phyloP scores from a whole-genome alignment of 1,140 invertebrate genomes.

The Idris sp. region DNA sequence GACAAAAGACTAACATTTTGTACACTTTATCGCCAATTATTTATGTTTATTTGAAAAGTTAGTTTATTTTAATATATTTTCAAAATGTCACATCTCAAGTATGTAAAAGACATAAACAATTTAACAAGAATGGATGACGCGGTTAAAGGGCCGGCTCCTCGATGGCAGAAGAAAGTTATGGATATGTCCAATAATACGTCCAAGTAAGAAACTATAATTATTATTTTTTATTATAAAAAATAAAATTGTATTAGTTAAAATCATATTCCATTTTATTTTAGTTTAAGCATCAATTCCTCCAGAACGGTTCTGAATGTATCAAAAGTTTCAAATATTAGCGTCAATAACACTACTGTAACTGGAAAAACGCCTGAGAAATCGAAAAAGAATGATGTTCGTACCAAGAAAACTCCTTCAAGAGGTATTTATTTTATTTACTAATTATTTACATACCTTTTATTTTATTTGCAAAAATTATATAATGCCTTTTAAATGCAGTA shows the following conservation, averaged over 20 bases:
- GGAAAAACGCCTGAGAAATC: conserved; percentile 73
- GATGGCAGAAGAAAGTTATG: conserved; percentile 85
- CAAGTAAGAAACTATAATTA: conserved; percentile 26
- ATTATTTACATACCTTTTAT: conserved; percentile 65
- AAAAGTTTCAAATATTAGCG: conserved; percentile 31
- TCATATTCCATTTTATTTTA: too few species aligned
- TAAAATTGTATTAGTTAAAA: too few species aligned
- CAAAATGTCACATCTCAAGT: conserved; percentile 87
- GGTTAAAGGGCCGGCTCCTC: conserved; percentile 86
- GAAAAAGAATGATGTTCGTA: conserved; percentile 56
- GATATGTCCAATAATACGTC: conserved; percentile 32
- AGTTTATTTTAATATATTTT: too few species aligned
- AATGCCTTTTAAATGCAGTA: too few species aligned
- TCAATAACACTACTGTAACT: conserved; percentile 45
- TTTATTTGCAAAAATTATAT: too few species aligned
- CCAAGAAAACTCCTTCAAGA: conserved; percentile 84
- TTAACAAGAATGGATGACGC: conserved; percentile 86
- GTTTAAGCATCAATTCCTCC: too few species aligned
- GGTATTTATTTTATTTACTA: conserved; percentile 22
- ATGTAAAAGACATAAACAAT: conserved; percentile 87
- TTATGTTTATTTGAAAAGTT: too few species aligned
- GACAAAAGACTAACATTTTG: too few species aligned
- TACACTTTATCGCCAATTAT: too few species aligned
- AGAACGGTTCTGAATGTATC: too few species aligned
- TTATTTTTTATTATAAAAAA: conserved; percentile 2